Conservation (phyloP, 2,797 vertebrate species). For the Myripristis murdjan region DNA sequence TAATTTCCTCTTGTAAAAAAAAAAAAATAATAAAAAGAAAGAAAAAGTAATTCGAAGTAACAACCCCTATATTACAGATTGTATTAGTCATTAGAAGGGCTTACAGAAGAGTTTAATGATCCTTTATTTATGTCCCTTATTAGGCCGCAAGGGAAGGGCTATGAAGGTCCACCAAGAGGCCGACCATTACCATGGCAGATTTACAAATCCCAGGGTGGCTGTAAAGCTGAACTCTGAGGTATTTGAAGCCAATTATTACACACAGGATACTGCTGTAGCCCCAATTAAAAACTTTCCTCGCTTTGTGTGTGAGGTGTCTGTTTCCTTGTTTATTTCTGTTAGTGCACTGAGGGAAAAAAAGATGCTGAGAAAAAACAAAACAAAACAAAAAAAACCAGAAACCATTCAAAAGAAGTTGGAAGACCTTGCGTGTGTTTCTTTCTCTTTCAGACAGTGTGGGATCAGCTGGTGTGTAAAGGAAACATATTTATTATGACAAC, state of each 20-base stretch:
- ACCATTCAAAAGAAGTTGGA: not conserved
- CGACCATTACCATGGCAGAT: constrained; percentile 48
- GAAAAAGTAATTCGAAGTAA: constrained; percentile 13
- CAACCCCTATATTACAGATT: not conserved
- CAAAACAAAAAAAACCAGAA: too few species aligned
- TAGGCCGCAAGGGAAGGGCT: constrained; percentile 38
- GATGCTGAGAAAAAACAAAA: not conserved
- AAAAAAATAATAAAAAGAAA: too few species aligned
- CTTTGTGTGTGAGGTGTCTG: constrained; percentile 48
- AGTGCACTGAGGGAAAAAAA: constrained; percentile 42
- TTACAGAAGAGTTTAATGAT: constrained; percentile 33
- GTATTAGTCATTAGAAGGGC: constrained; percentile 20
- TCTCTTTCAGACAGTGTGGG: not conserved
- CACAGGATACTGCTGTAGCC: constrained; percentile 52
- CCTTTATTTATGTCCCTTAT: constrained; percentile 54
- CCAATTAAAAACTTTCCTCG: constrained; percentile 69
- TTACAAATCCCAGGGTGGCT: constrained; percentile 62
- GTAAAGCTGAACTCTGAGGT: constrained; percentile 64
- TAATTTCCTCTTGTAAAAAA: not conserved
- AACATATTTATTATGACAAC: constrained; percentile 6
- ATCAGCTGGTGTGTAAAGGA: not conserved
- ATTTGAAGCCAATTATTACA: constrained; percentile 71
- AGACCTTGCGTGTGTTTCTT: not conserved
- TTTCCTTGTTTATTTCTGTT: constrained; percentile 44
- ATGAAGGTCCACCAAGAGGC: constrained; percentile 50